phyloP scores from a whole-genome alignment of 2,888 invertebrate species.

The Lithodes maja region DNA sequence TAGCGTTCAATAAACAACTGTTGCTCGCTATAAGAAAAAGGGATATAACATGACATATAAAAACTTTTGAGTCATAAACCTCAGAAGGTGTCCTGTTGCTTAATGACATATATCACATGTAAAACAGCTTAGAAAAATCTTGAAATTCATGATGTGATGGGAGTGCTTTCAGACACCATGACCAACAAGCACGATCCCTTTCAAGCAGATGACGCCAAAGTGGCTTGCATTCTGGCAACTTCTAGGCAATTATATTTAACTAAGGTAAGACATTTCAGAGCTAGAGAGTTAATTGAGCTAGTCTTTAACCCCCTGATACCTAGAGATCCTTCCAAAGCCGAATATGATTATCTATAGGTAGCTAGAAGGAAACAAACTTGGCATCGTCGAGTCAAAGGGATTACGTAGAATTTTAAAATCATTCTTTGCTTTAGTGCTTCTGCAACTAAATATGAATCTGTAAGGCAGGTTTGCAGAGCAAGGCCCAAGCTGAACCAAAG shows the following conservation, averaged over 20 bases:
- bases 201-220: too few species aligned
- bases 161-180: slow-evolving; percentile 30
- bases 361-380: background rate
- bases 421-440: slow-evolving; percentile 60
- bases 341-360: background rate
- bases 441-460: slow-evolving; percentile 54
- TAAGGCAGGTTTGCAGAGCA: slow-evolving; percentile 61
- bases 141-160: slow-evolving; percentile 44
- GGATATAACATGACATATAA: background rate
- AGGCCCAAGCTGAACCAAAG: slow-evolving; percentile 38
- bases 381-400: background rate
- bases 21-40: slow-evolving; percentile 10
- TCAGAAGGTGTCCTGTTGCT: slow-evolving; percentile 25
- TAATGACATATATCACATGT: slow-evolving; percentile 50
- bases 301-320: too few species aligned
- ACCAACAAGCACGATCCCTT: slow-evolving; percentile 29
- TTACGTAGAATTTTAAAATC: slow-evolving; percentile 29
- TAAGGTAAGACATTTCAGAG: too few species aligned
- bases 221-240: too few species aligned
- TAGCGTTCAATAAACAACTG: background rate
- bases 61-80: slow-evolving; percentile 33
- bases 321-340: too few species aligned
- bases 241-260: too few species aligned
- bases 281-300: too few species aligned
- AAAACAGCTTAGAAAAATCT: slow-evolving; percentile 44